Conservation (phyloP, 2,888 invertebrate species). For the Spatulosminthurus flaviceps region DNA sequence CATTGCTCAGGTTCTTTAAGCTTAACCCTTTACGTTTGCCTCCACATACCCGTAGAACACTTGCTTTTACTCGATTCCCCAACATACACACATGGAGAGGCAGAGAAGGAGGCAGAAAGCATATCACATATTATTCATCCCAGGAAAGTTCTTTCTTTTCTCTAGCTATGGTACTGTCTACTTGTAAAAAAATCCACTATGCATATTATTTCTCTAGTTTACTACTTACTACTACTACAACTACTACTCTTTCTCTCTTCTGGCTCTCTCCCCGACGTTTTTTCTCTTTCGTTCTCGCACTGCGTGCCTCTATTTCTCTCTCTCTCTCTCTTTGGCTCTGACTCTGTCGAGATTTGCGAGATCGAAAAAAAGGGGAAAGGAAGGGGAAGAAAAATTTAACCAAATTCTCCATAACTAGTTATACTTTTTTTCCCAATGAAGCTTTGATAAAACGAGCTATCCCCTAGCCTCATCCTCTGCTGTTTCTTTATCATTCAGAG, state of each 20-base stretch:
- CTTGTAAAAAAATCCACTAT: slow-evolving; percentile 33
- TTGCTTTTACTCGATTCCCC: background rate
- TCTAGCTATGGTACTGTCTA: slow-evolving; percentile 36
- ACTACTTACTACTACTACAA: background rate
- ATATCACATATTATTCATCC: slow-evolving; percentile 49
- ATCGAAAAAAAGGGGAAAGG: slow-evolving; percentile 50
- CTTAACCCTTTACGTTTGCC: slow-evolving; percentile 27
- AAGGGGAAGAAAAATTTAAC: slow-evolving; percentile 53
- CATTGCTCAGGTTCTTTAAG: slow-evolving; percentile 44
- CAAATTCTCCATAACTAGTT: slow-evolving; percentile 52
- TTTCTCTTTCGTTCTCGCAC: slow-evolving; percentile 33
- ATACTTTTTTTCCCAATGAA: slow-evolving; percentile 52
- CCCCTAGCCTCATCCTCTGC: slow-evolving; percentile 34
- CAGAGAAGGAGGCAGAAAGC: slow-evolving; percentile 24
- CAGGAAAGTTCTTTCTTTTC: slow-evolving; percentile 30
- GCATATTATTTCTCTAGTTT: slow-evolving; percentile 38
- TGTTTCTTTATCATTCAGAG: slow-evolving; percentile 22
- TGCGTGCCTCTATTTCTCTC: slow-evolving; percentile 40
- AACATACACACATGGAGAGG: slow-evolving; percentile 5
- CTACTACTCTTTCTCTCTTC: background rate
- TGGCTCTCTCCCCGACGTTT: slow-evolving; percentile 8
- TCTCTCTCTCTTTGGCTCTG: slow-evolving; percentile 42
- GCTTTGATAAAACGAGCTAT: slow-evolving; percentile 48
- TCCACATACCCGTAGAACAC: background rate
- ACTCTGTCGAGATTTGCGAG: slow-evolving; percentile 50